phyloP scores from a whole-genome alignment of 2,113 vertebrate genomes.

The Hydrochoerus hydrochaeris region DNA sequence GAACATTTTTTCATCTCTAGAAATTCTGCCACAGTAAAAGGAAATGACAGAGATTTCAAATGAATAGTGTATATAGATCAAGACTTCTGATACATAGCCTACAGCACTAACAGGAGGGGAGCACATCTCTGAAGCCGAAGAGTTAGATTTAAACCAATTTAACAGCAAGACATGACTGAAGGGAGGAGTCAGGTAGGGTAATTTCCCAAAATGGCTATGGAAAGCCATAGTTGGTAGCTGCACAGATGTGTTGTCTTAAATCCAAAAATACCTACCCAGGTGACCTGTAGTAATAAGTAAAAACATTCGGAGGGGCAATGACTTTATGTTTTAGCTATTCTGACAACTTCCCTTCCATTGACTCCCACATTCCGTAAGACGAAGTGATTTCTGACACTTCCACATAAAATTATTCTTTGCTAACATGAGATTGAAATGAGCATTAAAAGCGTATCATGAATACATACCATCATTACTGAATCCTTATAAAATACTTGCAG shows the following conservation, averaged over 20 bases:
- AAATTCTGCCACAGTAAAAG: background rate
- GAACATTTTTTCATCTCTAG: background rate
- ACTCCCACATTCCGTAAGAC: background rate
- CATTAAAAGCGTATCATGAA: conserved; percentile 5
- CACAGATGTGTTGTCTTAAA: background rate
- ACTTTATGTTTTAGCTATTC: conserved; percentile 13
- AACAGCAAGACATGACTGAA: background rate
- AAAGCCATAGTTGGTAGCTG: background rate
- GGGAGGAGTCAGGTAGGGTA: background rate
- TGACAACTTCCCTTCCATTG: conserved; percentile 1
- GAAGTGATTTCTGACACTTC: background rate
- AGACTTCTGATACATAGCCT: background rate
- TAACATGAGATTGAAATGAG: conserved; percentile 9
- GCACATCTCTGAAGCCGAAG: background rate
- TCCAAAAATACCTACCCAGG: background rate
- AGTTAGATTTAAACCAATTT: conserved; percentile 28
- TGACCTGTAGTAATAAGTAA: background rate
- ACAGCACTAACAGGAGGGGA: background rate
- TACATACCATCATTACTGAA: background rate
- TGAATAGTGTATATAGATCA: background rate
- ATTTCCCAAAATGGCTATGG: background rate
- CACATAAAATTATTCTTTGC: conserved; percentile 18
- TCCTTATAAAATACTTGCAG: conserved; percentile 52
- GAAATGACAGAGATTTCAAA: background rate
- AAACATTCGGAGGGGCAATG: background rate